Evolutionary conservation across 2,888 invertebrate genomes (phyloP), one percentile per base, ranked within the genome.

Genomic region (Prenolepis imparis): DNA sequence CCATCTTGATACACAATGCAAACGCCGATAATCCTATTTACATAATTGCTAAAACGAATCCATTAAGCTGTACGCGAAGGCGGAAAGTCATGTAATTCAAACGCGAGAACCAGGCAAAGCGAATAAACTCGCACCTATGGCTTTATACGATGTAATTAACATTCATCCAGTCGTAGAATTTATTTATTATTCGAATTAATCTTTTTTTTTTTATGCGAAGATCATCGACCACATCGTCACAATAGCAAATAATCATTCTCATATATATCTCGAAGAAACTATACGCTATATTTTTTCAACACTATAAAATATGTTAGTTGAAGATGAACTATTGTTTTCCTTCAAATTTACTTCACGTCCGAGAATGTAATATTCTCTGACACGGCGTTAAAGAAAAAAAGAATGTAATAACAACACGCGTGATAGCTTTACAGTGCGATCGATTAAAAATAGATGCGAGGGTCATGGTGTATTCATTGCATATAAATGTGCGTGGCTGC

Each of bases 361-460:
- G 21, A 63, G 5, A 75, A 64, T 32, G 18, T 36, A 32, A 57
- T 52, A 6, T 41, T 12, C 3, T 66, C 18, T 39, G 28, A 32
- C 21, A 28, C 15, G 41, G 8, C 12, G 32, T 41, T 48, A 28
- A 52, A 28, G 28, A 28, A 15, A 75, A 39, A 66, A 57, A 88
- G 83, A 75, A 82, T 75, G 52, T 52, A 52, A 52, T 52, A n/a
- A 52, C 2, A 55, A 66, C 86, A 75, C 84, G 87, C 59, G 84
- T 87, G 86, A 87, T 86, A 82, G 80, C 59, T 86, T 86, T 82
- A 74, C 83, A 61, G 73, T 41, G 67, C 32, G 41, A 66, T 57
- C 84, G 88, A 91, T 92, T 91, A 89, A 91, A 91, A 91, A 90
- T 91, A 89, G 85, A 91, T 75, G 84, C 84, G 85, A 86, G 84